Conservation (phyloP, 2,113 vertebrate species). For the Phalacrocorax aristotelis region DNA sequence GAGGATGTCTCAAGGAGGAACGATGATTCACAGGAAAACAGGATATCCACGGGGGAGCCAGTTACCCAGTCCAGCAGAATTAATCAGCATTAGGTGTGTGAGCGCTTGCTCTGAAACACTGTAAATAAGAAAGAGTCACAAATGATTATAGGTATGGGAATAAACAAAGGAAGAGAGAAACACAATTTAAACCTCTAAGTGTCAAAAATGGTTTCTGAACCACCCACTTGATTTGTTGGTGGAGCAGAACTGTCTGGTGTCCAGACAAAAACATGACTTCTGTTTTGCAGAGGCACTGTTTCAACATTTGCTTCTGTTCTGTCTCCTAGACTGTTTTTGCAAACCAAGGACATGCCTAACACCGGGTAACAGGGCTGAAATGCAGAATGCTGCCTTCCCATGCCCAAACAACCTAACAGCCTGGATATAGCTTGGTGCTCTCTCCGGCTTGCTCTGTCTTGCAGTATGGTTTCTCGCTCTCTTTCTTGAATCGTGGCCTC, state of each 20-base stretch:
- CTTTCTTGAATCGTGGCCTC: neutral
- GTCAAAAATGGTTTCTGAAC: neutral
- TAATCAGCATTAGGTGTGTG: conserved; percentile 31
- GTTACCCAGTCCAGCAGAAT: conserved; percentile 41
- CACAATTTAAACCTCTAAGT: neutral
- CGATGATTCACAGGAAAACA: conserved; percentile 7
- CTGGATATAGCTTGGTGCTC: fast-evolving
- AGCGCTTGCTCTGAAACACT: conserved; percentile 28
- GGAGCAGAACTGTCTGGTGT: neutral
- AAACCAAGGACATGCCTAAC: neutral
- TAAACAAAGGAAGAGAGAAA: neutral
- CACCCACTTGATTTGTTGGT: neutral
- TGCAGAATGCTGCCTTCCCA: neutral
- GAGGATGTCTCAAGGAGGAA: conserved; percentile 18
- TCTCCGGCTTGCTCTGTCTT: neutral
- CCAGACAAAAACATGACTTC: neutral
- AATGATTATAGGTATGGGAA: neutral
- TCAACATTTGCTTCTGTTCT: neutral
- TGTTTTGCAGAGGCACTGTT: neutral
- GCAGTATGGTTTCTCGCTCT: neutral
- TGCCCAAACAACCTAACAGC: neutral
- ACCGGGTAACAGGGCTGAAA: neutral
- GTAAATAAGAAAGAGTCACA: neutral
- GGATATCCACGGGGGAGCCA: conserved; percentile 39
- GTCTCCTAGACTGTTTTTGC: neutral